These are phyloP conservation scores for Masticophis lateralis DNA, from an alignment of 2,797 vertebrate genomes.

Conservation along the genomic window DNA sequence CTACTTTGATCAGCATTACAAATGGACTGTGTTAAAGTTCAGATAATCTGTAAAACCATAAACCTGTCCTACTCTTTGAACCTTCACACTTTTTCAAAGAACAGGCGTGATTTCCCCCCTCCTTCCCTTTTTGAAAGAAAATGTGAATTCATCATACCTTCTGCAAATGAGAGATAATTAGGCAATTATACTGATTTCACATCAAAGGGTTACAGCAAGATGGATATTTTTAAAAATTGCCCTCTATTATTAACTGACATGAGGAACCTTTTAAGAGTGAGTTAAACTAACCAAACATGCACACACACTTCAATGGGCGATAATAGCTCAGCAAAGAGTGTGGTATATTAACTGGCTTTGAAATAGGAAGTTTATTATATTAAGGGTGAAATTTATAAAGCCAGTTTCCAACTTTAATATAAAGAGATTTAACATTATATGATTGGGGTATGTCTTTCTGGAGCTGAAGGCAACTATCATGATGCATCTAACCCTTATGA, in stretches of 20 bases:
- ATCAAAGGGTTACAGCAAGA: constrained; percentile 30
- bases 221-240: constrained; percentile 28
- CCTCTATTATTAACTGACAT: constrained; percentile 14
- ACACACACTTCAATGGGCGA: neutral
- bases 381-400: neutral
- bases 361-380: constrained; percentile 32
- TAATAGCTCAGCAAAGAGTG: neutral
- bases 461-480: neutral
- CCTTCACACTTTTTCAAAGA: neutral
- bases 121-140: constrained; percentile 26
- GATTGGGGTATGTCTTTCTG: neutral
- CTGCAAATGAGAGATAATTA: constrained; percentile 44
- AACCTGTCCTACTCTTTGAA: neutral
- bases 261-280: neutral
- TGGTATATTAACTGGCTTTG: constrained; percentile 17
- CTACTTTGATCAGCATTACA: neutral
- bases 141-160: constrained; percentile 5
- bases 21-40: neutral
- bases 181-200: constrained; percentile 2
- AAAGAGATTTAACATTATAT: neutral
- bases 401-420: neutral
- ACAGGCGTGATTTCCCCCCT: neutral
- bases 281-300: constrained; percentile 22
- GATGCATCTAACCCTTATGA: neutral
- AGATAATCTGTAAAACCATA: neutral